Evolutionary conservation across 2,797 vertebrate species (phyloP).

Genomic region (Rhynchonycteris naso): DNA sequence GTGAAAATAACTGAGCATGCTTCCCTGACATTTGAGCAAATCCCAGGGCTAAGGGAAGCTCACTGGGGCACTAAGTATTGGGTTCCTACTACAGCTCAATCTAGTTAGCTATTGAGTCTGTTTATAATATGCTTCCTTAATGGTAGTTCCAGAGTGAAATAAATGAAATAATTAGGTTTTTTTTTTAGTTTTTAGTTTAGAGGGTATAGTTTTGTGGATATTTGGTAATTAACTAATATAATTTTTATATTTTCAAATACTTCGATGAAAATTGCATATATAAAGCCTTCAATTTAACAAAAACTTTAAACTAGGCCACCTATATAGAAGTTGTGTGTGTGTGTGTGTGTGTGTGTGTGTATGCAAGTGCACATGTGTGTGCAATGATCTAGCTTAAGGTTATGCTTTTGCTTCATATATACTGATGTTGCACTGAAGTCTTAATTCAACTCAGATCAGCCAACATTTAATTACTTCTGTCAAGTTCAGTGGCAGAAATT

Average conservation of each 20-base stretch:
- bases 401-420: background rate
- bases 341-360: background rate
- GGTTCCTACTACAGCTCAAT: background rate
- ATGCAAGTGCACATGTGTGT: background rate
- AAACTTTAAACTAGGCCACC: background rate
- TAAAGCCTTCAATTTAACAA: constrained; percentile 13
- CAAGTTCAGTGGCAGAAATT: background rate
- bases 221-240: constrained; percentile 50
- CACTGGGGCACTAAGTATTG: background rate
- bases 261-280: constrained; percentile 26
- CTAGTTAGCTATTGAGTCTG: constrained; percentile 40
- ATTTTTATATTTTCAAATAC: constrained; percentile 50
- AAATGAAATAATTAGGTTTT: constrained; percentile 39
- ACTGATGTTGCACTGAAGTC: background rate
- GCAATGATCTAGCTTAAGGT: background rate
- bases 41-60: background rate
- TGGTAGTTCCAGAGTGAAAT: background rate
- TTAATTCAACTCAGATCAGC: background rate
- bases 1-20: background rate
- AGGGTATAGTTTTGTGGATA: constrained; percentile 30
- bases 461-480: background rate
- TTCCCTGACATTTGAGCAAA: background rate
- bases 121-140: constrained; percentile 25
- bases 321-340: background rate
- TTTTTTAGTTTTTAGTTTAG: background rate